A percentile compares a stretch with the other conserved stretches of the same genome.
These are phyloP conservation scores for Bombus pyrosoma DNA, from an alignment of 1,140 invertebrate species.

Conservation along the genomic window DNA sequence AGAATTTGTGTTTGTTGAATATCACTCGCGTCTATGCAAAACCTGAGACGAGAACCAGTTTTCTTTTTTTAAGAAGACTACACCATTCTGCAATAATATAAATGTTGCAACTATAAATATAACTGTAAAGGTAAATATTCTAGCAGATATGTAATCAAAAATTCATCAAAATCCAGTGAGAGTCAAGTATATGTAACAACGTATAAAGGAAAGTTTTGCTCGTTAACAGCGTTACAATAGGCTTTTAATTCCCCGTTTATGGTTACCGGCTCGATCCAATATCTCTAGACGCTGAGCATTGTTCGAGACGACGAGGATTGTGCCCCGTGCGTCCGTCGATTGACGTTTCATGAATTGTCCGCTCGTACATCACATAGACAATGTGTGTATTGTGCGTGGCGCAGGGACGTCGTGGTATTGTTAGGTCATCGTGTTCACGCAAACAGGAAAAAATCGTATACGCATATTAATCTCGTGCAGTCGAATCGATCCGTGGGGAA, in stretches of 20 bases:
- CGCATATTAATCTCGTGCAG: slow-evolving; percentile 50
- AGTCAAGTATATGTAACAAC: no score
- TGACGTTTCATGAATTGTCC: slow-evolving; percentile 57
- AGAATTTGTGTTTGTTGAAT: not conserved
- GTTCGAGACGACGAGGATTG: slow-evolving; percentile 42
- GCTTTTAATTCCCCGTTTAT: slow-evolving; percentile 24
- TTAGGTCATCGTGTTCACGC: slow-evolving; percentile 29
- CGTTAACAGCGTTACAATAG: slow-evolving; percentile 8
- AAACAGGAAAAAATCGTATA: slow-evolving; percentile 39
- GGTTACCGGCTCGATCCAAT: not conserved
- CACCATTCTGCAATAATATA: no score
- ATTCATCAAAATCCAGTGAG: no score
- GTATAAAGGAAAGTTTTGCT: not conserved
- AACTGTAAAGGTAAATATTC: no score
- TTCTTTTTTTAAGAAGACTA: no score
- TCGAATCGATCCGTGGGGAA: not conserved
- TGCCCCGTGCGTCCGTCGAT: slow-evolving; percentile 40
- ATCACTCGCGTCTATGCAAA: not conserved
- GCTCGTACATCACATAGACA: slow-evolving; percentile 61
- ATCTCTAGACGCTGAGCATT: slow-evolving; percentile 37
- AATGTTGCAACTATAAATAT: no score
- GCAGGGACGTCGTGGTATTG: slow-evolving; percentile 20
- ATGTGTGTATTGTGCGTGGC: slow-evolving; percentile 58
- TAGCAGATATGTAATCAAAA: no score
- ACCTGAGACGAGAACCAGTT: not conserved